Base-by-base conservation (phyloP, 2,888 invertebrate species). In the Cybosia mesomella region DNA sequence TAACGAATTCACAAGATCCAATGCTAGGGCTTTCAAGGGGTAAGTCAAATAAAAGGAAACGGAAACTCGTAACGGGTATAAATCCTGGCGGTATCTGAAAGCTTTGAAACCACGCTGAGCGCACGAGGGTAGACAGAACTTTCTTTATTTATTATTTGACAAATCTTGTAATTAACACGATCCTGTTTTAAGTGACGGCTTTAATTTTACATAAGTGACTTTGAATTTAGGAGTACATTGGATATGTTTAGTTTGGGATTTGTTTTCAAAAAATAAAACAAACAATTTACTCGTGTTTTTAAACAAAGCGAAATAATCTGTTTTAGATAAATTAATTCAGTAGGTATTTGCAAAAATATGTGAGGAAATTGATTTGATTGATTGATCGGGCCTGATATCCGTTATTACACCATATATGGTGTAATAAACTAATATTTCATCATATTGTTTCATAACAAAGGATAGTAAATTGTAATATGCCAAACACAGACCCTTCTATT, bases 71-170 rank as follows among this genome's bases (percentile, higher is more conserved):
- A 70, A 67, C 66, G 71, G 64, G 72, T 76, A 85, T 85, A 86
- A 86, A 86, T 85, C 80, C 73, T 75, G 67, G 58, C 72, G 58
- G 76, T 83, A 82, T 85, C 86, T 83, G 79, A 74, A 83, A 73
- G 73, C 78, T 82, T 79, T 82, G 80, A 83, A 81, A 84, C 79
- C 80, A 79, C 80, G 73, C 58, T 67, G 75, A 80, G 70, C 66
- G 68, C n/a, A 70, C 64, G 75, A 68, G 70, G 70, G 64, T 71
- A 73, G 74, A 77, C 74, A 77, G 74, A 79, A 81, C 77, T 81
- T 82, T 79, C 77, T 79, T 84, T 88, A 86, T 88, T 86, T 87
- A 87, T 88, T 86, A 85, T 87, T 88, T 87, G 85, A 86, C 85
- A 85, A 87, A 87, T 87, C 84, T 85, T 78, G 82, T 87, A 84